A percentile compares a stretch with the other conserved stretches of the same genome.
Evolutionary conservation across 2,113 vertebrate species (phyloP).

Genomic region (Caranx ignobilis): DNA sequence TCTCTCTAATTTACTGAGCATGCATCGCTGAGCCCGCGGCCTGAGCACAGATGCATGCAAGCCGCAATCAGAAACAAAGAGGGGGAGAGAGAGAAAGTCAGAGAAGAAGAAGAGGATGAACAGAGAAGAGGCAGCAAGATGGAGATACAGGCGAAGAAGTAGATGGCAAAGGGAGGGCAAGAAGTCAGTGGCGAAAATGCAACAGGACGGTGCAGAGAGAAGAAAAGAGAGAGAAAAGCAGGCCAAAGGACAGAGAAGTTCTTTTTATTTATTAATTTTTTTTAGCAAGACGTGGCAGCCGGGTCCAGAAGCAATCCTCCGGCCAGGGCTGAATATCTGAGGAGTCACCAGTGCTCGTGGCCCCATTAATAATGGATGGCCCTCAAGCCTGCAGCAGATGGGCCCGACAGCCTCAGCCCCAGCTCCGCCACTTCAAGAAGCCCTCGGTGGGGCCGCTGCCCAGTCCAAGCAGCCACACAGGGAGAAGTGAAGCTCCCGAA

Average conservation of each 20-base stretch:
- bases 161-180: slow-evolving; percentile 28
- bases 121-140: slow-evolving; percentile 31
- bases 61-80: slow-evolving; percentile 89
- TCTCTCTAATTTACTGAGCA: slow-evolving; percentile 99
- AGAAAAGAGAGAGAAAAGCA: slow-evolving; percentile 58
- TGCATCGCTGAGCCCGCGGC: slow-evolving; percentile 97
- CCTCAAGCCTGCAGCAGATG: slow-evolving; percentile 92
- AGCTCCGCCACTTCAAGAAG: slow-evolving; percentile 84
- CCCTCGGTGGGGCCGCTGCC: slow-evolving; percentile 81
- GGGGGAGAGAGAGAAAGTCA: slow-evolving; percentile 45
- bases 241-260: slow-evolving; percentile 63
- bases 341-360: slow-evolving; percentile 86
- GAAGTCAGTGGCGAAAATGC: slow-evolving; percentile 53
- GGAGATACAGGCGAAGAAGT: slow-evolving; percentile 38
- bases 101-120: slow-evolving; percentile 24
- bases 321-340: slow-evolving; percentile 96
- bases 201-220: slow-evolving; percentile 84
- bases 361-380: slow-evolving; percentile 98
- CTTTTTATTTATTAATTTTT: slow-evolving; percentile 61
- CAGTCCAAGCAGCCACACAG: slow-evolving; percentile 71
- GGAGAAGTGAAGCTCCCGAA: slow-evolving; percentile 89
- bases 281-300: slow-evolving; percentile 23
- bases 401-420: slow-evolving; percentile 86
- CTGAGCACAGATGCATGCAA: slow-evolving; percentile 88
- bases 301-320: slow-evolving; percentile 92